Base-by-base conservation (phyloP, 1,140 invertebrate species). In the Drosophila prosaltans region DNA sequence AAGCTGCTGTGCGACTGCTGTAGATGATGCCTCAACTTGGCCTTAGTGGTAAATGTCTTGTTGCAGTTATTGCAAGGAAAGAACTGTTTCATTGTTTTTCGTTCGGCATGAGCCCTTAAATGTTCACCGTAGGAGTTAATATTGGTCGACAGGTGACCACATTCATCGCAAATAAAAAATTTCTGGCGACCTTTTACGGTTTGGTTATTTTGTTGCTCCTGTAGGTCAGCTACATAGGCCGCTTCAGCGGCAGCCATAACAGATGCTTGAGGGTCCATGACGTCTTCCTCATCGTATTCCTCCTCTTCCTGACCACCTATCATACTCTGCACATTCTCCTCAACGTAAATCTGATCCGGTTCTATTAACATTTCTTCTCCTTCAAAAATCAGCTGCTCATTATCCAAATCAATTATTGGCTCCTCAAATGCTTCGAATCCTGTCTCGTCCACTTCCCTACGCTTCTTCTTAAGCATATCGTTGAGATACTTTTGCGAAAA, bases 91-190 rank as follows among this genome's bases (percentile, higher is more conserved):
- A 66, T 65, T 10, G 78, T 51, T 40, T 58, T 65, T 2, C 62
- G 57, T 0, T 60, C 55, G 2, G 30, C 9, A 21, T 88, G 84
- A 0, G 43, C 63, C 1, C 70, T 55, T 9, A 69, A 1, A 28
- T 88, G 84, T 6, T 45, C 55, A 4, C 72, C 78, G 24, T 80
- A 88, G 0, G 62, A n/a, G 30, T 21, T 8, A 24, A 75, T 73
- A 8, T 69, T 16, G 0, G 64, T 57, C 7, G 78, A 90, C 11
- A 69, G 61, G 24, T 74, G 65, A 2, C 84, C 85, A 59, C 84
- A 88, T 24, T 84, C 65, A 26, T 89, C 74, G 55, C 84, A 88
- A 9, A 88, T 89, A 8, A 78, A 88, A 43, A 89, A 88, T 30
- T 88, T 84, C 0, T 72, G 72, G 0, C 41, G 11, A 3, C 85